phyloP scores from a whole-genome alignment of 2,888 invertebrate genomes.

The Biston betularia region DNA sequence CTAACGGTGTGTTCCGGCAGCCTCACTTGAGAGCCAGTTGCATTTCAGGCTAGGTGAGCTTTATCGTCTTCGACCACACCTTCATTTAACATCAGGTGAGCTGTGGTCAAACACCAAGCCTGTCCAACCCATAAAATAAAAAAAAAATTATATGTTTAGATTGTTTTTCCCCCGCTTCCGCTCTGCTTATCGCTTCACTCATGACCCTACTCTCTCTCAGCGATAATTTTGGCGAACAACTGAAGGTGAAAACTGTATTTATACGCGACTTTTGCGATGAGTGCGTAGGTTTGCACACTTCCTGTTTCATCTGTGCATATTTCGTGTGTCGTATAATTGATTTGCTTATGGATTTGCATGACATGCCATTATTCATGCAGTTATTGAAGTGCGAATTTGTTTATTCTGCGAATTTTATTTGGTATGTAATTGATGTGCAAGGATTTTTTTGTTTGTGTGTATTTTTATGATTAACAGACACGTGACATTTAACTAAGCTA shows the following conservation, averaged over 20 bases:
- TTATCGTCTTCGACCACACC: too few species aligned
- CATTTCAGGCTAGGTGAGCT: too few species aligned
- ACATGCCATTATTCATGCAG: slow-evolving; percentile 25
- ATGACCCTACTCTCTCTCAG: slow-evolving; percentile 37
- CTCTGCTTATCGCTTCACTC: not conserved
- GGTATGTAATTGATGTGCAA: not conserved
- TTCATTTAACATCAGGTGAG: too few species aligned
- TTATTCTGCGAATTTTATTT: slow-evolving; percentile 17
- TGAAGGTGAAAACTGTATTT: slow-evolving; percentile 78
- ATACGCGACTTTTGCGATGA: slow-evolving; percentile 62
- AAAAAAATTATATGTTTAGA: too few species aligned
- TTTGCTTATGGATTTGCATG: slow-evolving; percentile 26
- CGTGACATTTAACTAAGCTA: not conserved
- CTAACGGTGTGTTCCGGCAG: too few species aligned
- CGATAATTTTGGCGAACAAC: slow-evolving; percentile 78
- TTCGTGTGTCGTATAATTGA: slow-evolving; percentile 13
- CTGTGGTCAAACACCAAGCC: too few species aligned
- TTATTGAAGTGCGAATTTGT: slow-evolving; percentile 20
- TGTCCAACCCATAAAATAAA: too few species aligned
- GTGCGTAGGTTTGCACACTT: slow-evolving; percentile 38
- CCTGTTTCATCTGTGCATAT: slow-evolving; percentile 33
- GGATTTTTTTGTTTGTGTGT: not conserved
- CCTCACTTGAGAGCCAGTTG: too few species aligned
- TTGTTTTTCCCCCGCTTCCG: too few species aligned
- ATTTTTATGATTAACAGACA: not conserved